Evolutionary conservation across 1,140 invertebrate genomes (phyloP), one percentile per base, ranked within the genome.

Genomic region (Cyrtorhinus lividipennis): DNA sequence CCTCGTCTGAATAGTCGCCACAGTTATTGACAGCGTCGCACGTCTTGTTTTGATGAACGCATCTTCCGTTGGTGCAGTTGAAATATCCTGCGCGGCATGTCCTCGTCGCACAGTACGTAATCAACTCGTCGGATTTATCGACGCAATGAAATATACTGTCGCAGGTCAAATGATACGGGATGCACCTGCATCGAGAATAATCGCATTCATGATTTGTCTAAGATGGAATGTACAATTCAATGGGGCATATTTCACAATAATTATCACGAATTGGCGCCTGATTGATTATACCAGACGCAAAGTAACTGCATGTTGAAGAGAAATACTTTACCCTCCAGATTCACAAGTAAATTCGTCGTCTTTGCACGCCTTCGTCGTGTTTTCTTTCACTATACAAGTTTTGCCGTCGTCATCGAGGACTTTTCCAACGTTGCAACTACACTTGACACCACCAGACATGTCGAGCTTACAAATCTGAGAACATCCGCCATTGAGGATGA

Each of bases 101-200:
- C 25, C 67, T 53, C 48, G 48, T 53, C 10, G 48, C 48, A 62
- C 70, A 71, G 62, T 69, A 70, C 12, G 46, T 65, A 45, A 45
- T 44, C 20, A 66, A 62, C 75, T 95, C 92, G 73, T 95, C 92
- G 60, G 82, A 85, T 1, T 75, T 75, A 71, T 89, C 87, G 15
- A 74, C 71, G 70, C 92, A 94, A 71, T 92, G 84, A 1, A 73
- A 60, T 5, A 83, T 76, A 18, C 81, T 80, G 73, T 94, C 84
- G 71, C 91, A 94, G 8, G 88, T 88, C 15, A 88, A 76, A 62
- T 82, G 77, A 64, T 80, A 77, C 0, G 88, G 85, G 65, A 95
- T 85, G 73, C 90, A 92, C n/a, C 18, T 3, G 56, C 8, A 44
- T n/a, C n/a, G n/a, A n/a, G n/a, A n/a, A n/a, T n/a, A n/a, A n/a